Percentiles rank a stretch among this genome's conserved stretches.
phyloP scores from a whole-genome alignment of 2,888 invertebrate species.

The Phortica okadai region DNA sequence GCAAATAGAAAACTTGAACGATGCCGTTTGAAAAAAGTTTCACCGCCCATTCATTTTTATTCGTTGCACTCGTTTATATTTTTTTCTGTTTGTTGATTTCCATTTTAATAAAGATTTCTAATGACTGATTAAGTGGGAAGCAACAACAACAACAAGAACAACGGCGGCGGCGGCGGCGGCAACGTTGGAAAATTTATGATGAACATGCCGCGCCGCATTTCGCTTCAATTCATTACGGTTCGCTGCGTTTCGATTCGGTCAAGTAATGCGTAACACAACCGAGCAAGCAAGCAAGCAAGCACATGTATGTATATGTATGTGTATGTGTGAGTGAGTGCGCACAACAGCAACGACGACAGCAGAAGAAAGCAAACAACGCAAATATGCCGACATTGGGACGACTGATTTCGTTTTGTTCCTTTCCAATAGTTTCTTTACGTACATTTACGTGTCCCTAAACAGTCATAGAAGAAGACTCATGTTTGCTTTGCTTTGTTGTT shows the following conservation, averaged over 20 bases:
- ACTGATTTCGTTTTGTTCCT: no score
- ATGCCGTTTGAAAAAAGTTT: slow-evolving; percentile 27
- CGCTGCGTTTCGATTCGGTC: slow-evolving; percentile 2
- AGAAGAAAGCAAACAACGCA: no score
- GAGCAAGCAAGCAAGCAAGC: not conserved
- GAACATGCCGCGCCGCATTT: slow-evolving; percentile 19
- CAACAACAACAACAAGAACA: not conserved
- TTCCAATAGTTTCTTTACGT: no score
- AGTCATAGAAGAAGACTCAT: no score
- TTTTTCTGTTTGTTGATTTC: not conserved
- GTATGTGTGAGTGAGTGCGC: not conserved
- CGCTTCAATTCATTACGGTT: slow-evolving; percentile 13
- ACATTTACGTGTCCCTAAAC: no score
- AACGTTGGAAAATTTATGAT: slow-evolving; percentile 61
- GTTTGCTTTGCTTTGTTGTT: no score
- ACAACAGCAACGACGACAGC: not conserved
- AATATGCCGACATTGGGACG: no score
- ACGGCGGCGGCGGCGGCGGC: not conserved
- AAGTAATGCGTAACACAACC: not conserved
- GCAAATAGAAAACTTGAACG: slow-evolving; percentile 56
- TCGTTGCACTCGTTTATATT: not conserved
- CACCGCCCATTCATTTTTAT: not conserved
- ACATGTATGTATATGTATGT: not conserved
- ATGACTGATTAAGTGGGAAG: slow-evolving; percentile 60
- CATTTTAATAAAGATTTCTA: slow-evolving; percentile 61